These are phyloP conservation scores for Ceyx cyanopectus DNA, from an alignment of 2,113 vertebrate species.

Conservation along the genomic window DNA sequence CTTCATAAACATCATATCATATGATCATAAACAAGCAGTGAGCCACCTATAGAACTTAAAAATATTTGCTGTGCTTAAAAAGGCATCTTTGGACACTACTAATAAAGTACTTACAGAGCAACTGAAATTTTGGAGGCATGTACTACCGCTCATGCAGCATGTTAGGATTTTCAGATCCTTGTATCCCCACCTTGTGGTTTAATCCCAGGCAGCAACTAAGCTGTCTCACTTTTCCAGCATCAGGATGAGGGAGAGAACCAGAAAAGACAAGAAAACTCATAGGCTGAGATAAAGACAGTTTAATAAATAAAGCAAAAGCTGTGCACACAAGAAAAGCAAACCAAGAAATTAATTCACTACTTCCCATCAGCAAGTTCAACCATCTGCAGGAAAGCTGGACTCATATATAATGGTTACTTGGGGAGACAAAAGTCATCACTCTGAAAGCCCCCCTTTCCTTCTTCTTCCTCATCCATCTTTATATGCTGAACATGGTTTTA, in stretches of 20 bases:
- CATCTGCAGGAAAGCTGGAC: neutral
- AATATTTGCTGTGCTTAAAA: neutral
- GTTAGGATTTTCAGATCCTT: neutral
- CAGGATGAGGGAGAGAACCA: neutral
- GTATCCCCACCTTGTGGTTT: neutral
- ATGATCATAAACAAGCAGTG: neutral
- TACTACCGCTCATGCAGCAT: neutral
- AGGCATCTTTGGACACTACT: neutral
- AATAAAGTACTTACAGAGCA: neutral
- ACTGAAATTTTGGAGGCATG: neutral
- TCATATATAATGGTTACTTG: neutral
- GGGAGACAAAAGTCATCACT: neutral
- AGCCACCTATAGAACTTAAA: neutral
- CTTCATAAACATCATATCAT: neutral
- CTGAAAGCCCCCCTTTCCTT: neutral
- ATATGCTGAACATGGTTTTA: neutral
- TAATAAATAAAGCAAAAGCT: neutral
- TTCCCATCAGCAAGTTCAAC: neutral
- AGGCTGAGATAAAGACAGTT: neutral
- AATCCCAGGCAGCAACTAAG: neutral
- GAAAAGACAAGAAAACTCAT: neutral
- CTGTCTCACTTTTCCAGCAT: neutral
- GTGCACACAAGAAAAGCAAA: neutral
- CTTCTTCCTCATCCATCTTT: neutral
- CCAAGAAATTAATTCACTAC: neutral